These are phyloP conservation scores for Boloria euphrosyne DNA, from an alignment of 2,888 invertebrate species.

Conservation along the genomic window DNA sequence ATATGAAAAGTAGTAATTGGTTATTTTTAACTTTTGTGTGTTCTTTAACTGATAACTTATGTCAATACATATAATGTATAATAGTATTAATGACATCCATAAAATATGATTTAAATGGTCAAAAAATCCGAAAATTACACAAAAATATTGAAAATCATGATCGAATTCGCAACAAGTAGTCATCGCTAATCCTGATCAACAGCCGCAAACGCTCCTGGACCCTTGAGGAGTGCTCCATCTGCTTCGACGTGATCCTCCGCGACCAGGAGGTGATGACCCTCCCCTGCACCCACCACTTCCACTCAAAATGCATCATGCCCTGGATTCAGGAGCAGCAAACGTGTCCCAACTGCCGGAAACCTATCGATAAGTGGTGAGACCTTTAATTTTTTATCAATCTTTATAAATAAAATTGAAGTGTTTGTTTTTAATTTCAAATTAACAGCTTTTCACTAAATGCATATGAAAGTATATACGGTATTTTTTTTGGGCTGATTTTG, in stretches of 20 bases:
- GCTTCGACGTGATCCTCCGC: constrained; percentile 67
- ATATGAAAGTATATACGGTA: too few species aligned
- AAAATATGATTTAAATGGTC: background rate
- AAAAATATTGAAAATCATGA: background rate
- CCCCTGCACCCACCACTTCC: constrained; percentile 72
- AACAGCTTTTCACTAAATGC: too few species aligned
- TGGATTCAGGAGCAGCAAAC: constrained; percentile 73
- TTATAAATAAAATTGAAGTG: too few species aligned
- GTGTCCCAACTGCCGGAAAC: constrained; percentile 71
- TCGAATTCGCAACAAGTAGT: background rate
- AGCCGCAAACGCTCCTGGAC: constrained; percentile 69
- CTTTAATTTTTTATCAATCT: too few species aligned
- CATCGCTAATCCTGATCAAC: constrained; percentile 16
- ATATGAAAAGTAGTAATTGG: too few species aligned
- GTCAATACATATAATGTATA: too few species aligned
- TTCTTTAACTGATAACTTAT: too few species aligned
- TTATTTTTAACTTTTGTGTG: too few species aligned
- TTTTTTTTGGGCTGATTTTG: too few species aligned
- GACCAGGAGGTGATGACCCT: constrained; percentile 59
- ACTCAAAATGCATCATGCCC: constrained; percentile 66
- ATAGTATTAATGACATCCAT: too few species aligned
- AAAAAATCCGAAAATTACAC: background rate
- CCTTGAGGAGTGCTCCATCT: constrained; percentile 72
- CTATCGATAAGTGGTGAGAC: constrained; percentile 43
- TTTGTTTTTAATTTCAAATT: too few species aligned